Evolutionary conservation across 2,113 vertebrate species (phyloP), one percentile per base, ranked within the genome.

Genomic region (Montifringilla adamsi): DNA sequence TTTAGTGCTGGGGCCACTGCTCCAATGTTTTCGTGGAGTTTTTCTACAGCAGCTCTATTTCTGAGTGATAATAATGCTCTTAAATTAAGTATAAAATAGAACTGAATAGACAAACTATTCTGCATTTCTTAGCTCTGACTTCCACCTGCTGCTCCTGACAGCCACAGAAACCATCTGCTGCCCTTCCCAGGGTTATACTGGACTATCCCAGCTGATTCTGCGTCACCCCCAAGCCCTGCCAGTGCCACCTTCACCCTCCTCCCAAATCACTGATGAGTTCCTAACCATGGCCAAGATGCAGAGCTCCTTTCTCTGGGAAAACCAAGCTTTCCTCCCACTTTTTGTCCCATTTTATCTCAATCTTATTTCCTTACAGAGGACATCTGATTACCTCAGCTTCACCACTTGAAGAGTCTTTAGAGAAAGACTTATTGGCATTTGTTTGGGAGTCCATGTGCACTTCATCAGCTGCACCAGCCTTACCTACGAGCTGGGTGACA

Each of bases 351-450:
- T 94, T 93, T 67, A 56, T 90, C 86, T 92, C 90, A 10, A 0
- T 53, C 90, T 80, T 55, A 83, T 76, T 95, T 95, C 78, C 87
- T 83, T 86, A 81, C 63, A 59, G 73, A 89, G 76, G 94, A 97
- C 76, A 90, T 58, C 86, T 93, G 75, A 88, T 84, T 86, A 69
- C 67, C 90, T 88, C 86, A 90, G 79, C 79, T 53, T 67, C 70
- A 77, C 55, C 87, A 86, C 83, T 78, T 49, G 4, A 84, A 70
- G 80, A 90, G 89, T 70, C 90, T 88, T 88, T 93, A 93, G 77
- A 90, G 92, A 43, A 89, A 93, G 94, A 96, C 90, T 93, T 96
- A 93, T n/a, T 93, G 86, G 20, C 88, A 89, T 90, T 94, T 96
- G 96, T 94, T 94, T 96, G 95, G 83, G 84, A 90, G 90, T 84